Conservation (phyloP, 2,113 vertebrate genomes). For the Pseudorasbora parva region DNA sequence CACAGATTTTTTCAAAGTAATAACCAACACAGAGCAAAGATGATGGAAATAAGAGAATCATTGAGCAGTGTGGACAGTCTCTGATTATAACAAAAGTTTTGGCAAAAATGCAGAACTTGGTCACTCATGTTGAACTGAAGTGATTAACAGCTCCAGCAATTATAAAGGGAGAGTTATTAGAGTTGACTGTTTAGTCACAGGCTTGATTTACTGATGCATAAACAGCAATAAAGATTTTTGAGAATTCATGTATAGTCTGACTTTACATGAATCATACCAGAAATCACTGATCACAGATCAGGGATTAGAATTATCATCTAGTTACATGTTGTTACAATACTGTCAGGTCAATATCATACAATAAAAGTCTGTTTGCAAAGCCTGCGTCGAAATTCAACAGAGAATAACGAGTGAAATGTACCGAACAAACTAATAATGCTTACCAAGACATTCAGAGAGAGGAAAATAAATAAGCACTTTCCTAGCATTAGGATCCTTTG, state of each 20-base stretch:
- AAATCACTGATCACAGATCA: neutral
- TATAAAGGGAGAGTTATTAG: neutral
- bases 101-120: neutral
- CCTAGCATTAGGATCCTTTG: too few relatives aligned
- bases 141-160: neutral
- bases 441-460: too few relatives aligned
- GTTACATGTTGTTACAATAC: too few relatives aligned
- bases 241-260: too few relatives aligned
- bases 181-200: neutral
- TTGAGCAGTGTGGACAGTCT: neutral
- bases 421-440: too few relatives aligned
- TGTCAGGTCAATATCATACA: too few relatives aligned
- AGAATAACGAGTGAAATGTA: too few relatives aligned
- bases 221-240: neutral
- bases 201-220: neutral
- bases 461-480: too few relatives aligned
- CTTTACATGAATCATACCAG: neutral
- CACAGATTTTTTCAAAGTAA: neutral
- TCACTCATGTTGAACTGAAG: neutral
- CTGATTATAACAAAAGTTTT: neutral
- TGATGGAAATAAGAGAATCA: neutral
- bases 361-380: too few relatives aligned
- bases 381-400: too few relatives aligned
- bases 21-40: neutral
- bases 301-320: too few relatives aligned